Percentiles rank a stretch among this genome's conserved stretches.
Conservation (phyloP, 2,113 vertebrate species). For the Chaetodon auriga region DNA sequence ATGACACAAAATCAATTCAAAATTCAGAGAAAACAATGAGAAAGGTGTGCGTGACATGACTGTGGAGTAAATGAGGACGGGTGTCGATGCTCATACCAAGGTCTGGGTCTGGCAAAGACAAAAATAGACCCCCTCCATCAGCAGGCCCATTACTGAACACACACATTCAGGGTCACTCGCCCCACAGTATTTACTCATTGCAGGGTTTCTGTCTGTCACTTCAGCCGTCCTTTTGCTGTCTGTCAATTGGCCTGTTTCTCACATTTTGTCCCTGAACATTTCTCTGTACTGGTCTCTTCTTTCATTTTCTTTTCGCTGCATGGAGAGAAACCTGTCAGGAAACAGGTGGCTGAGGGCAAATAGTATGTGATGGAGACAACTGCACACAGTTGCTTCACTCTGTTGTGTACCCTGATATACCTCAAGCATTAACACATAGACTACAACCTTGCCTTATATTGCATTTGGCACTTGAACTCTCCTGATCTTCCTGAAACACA, state of each 20-base stretch:
- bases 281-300: not conserved
- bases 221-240: not conserved
- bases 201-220: constrained; percentile 15
- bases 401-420: not conserved
- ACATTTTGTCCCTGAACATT: not conserved
- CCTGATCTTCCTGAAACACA: not conserved
- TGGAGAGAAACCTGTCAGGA: not conserved
- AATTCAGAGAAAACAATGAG: not conserved
- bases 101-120: constrained; percentile 29
- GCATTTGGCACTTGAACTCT: not conserved
- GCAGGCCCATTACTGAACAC: constrained; percentile 50
- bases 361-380: not conserved
- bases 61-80: constrained; percentile 38
- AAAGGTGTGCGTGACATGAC: constrained; percentile 17
- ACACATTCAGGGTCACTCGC: constrained; percentile 45
- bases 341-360: not conserved
- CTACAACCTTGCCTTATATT: not conserved
- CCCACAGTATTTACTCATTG: constrained; percentile 39
- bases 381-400: not conserved
- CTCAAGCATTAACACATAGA: not conserved
- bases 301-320: not conserved
- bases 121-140: constrained; percentile 59
- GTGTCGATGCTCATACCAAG: constrained; percentile 38
- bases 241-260: not conserved
- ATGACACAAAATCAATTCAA: not conserved